Conservation (phyloP, 2,113 vertebrate species). For the Oreochromis aureus region DNA sequence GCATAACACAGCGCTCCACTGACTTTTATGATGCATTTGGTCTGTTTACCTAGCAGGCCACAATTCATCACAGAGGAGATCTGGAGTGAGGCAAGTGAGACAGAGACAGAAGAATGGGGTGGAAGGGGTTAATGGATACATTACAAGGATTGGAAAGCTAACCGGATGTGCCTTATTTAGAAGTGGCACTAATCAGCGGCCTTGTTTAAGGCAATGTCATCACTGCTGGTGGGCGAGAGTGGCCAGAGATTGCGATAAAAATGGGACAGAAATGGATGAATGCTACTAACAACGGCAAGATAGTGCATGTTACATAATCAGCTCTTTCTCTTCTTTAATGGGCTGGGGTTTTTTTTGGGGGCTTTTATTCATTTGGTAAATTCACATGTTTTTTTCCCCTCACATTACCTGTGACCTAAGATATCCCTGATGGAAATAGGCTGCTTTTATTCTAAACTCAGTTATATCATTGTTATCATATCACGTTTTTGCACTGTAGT, state of each 20-base stretch:
- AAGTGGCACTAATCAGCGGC: slow-evolving; percentile 44
- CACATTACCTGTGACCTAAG: neutral
- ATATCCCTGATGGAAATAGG: neutral
- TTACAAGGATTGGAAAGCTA: slow-evolving; percentile 42
- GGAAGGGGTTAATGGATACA: slow-evolving; percentile 45
- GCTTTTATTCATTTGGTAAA: neutral
- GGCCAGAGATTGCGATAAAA: slow-evolving; percentile 5
- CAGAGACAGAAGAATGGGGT: neutral
- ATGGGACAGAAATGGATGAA: neutral
- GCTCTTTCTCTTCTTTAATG: neutral
- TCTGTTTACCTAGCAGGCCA: slow-evolving; percentile 17
- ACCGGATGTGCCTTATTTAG: slow-evolving; percentile 72
- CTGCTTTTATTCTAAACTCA: neutral
- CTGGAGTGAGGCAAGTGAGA: neutral
- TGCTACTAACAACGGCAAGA: neutral
- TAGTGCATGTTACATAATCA: neutral
- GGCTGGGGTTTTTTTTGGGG: neutral
- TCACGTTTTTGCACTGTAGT: neutral
- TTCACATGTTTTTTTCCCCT: neutral
- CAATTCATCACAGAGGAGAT: slow-evolving; percentile 6
- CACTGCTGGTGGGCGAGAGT: neutral
- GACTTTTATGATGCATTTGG: slow-evolving; percentile 21
- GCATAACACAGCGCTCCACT: slow-evolving; percentile 7
- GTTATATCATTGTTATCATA: neutral
- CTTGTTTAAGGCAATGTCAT: slow-evolving; percentile 29